These are phyloP conservation scores for Charanyca ferruginea DNA, from an alignment of 2,888 invertebrate species.

Conservation along the genomic window DNA sequence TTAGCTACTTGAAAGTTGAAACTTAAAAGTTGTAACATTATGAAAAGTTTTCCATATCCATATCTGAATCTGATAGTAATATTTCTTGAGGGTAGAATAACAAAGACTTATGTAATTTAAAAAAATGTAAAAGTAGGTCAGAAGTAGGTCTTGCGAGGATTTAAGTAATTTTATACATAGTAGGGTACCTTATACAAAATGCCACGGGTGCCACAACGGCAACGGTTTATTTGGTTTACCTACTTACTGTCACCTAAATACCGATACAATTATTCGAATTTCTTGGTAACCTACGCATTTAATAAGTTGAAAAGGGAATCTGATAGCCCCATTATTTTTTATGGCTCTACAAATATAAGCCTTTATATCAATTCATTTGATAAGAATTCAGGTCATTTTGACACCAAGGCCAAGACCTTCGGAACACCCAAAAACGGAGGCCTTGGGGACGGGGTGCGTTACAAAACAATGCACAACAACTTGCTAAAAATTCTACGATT, in stretches of 20 bases:
- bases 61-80: neutral
- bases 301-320: slow-evolving; percentile 13
- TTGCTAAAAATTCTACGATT: slow-evolving; percentile 45
- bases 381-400: slow-evolving; percentile 55
- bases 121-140: neutral
- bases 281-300: slow-evolving; percentile 30
- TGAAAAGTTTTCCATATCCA: no score
- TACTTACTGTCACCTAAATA: slow-evolving; percentile 61
- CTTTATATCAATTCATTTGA: slow-evolving; percentile 55
- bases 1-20: slow-evolving; percentile 6
- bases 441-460: slow-evolving; percentile 61
- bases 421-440: slow-evolving; percentile 29
- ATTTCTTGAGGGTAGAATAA: neutral
- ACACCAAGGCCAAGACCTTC: slow-evolving; percentile 60
- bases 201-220: slow-evolving; percentile 16
- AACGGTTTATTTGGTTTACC: slow-evolving; percentile 38
- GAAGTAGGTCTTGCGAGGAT: neutral
- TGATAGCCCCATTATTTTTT: slow-evolving; percentile 28
- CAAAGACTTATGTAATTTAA: neutral
- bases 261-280: slow-evolving; percentile 53
- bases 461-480: slow-evolving; percentile 52
- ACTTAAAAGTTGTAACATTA: slow-evolving; percentile 25
- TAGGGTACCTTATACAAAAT: slow-evolving; percentile 39
- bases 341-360: slow-evolving; percentile 10
- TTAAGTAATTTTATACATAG: slow-evolving; percentile 18